phyloP scores from a whole-genome alignment of 2,113 vertebrate genomes.

The Leiothrix lutea region DNA sequence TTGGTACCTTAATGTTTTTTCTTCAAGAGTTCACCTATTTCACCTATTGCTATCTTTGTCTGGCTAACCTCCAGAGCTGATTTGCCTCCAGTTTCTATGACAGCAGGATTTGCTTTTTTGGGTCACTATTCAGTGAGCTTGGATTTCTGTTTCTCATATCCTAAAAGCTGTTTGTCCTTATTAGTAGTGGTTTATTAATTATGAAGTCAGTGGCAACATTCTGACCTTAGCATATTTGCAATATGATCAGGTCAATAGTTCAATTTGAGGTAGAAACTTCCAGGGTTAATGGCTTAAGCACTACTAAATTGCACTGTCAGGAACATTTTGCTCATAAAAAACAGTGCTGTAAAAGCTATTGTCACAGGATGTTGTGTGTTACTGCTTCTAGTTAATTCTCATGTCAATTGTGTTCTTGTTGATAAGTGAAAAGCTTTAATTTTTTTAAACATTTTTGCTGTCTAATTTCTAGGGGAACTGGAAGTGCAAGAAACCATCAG shows the following conservation, averaged over 20 bases:
- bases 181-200: neutral
- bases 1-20: neutral
- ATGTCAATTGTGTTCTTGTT: neutral
- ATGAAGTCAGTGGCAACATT: neutral
- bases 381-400: neutral
- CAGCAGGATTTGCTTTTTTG: neutral
- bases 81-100: neutral
- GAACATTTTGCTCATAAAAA: neutral
- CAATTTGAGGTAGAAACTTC: neutral
- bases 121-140: neutral
- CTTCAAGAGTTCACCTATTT: neutral
- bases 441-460: neutral
- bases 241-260: neutral
- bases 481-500: neutral
- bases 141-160: neutral
- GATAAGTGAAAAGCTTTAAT: neutral
- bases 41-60: neutral
- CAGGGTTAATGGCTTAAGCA: neutral
- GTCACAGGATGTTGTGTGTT: neutral
- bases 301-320: neutral
- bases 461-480: neutral
- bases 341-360: neutral
- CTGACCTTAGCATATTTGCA: neutral
- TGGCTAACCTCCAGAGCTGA: rapidly evolving
- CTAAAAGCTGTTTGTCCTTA: neutral